Evolutionary conservation across 2,113 vertebrate species (phyloP).

Genomic region (Numida meleagris): DNA sequence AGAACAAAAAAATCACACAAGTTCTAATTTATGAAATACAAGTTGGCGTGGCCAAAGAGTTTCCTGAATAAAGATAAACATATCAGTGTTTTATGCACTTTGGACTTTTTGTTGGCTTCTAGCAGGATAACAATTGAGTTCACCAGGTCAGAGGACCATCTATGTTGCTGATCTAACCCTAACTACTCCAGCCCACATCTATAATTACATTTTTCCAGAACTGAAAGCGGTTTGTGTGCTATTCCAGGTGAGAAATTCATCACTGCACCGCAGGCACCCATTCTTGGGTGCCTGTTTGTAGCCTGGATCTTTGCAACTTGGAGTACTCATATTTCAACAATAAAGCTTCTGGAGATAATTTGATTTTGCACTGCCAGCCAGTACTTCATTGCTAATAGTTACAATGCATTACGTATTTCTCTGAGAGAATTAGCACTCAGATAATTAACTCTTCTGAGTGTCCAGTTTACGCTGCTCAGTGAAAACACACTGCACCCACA

Average conservation of each 20-base stretch:
- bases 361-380: constrained; percentile 52
- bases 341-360: constrained; percentile 57
- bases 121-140: background rate
- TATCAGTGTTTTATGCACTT: background rate
- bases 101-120: constrained; percentile 18
- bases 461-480: background rate
- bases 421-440: constrained; percentile 55
- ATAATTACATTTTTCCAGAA: background rate
- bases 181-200: background rate
- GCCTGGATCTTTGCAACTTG: background rate
- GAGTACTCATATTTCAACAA: constrained; percentile 26
- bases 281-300: background rate
- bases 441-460: constrained; percentile 58
- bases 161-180: background rate
- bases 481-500: constrained; percentile 26
- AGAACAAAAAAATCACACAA: background rate
- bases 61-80: background rate
- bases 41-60: background rate
- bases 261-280: background rate
- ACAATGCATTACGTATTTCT: constrained; percentile 47
- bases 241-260: background rate
- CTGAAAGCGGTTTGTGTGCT: background rate
- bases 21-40: background rate
- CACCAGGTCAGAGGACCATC: background rate
- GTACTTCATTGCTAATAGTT: constrained; percentile 29